Percentiles rank a stretch among this genome's conserved stretches.
These are phyloP conservation scores for Calypte anna DNA, from an alignment of 2,113 vertebrate genomes.

Conservation along the genomic window DNA sequence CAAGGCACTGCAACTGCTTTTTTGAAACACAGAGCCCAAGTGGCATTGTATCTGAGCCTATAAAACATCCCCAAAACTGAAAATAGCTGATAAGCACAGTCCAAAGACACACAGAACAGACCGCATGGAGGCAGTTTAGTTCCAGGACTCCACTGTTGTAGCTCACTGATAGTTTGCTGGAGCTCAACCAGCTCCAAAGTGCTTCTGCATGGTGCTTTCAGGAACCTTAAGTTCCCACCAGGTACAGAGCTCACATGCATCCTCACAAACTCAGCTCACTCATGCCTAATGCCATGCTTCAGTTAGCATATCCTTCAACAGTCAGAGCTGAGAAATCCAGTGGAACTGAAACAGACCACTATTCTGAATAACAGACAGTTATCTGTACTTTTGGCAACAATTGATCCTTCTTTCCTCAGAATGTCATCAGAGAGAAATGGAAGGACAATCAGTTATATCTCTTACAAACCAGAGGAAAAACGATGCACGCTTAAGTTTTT, in stretches of 20 bases:
- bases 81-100: neutral
- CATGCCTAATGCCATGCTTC: neutral
- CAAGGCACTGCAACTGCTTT: neutral
- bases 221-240: neutral
- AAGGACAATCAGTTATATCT: rapidly evolving
- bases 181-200: neutral
- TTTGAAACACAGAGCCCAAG: neutral
- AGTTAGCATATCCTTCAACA: neutral
- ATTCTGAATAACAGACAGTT: neutral
- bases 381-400: neutral
- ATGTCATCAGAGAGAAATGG: neutral
- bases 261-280: neutral
- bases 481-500: neutral
- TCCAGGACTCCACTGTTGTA: neutral
- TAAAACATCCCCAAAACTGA: neutral
- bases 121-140: neutral
- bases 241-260: neutral
- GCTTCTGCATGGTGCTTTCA: neutral
- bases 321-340: neutral
- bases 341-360: neutral
- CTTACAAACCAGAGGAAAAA: neutral
- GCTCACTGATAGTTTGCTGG: neutral
- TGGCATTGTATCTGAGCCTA: neutral
- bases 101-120: neutral
- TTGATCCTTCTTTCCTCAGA: neutral